A percentile compares a stretch with the other conserved stretches of the same genome.
Conservation (phyloP, 2,888 invertebrate genomes). For the Heliconius ismenius region DNA sequence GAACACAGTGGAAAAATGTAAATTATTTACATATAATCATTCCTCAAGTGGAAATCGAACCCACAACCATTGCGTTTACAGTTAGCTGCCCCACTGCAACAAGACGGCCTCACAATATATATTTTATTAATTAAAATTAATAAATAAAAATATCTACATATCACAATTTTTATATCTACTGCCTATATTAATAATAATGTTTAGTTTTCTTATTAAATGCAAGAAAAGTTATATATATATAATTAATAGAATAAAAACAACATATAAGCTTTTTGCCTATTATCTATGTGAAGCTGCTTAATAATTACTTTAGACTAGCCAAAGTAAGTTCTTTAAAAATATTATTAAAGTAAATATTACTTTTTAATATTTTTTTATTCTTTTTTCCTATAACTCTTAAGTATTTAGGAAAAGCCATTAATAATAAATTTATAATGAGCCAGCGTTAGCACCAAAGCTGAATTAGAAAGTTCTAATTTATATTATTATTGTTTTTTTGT, state of each 20-base stretch:
- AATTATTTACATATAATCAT: no score
- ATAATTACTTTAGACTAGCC: background rate
- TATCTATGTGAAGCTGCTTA: background rate
- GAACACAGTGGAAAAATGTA: no score
- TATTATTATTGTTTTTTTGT: background rate
- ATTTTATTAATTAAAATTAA: background rate
- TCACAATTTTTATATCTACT: background rate
- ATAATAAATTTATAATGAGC: background rate
- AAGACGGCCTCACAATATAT: background rate
- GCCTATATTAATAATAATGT: background rate
- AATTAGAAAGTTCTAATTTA: background rate
- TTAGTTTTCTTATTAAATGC: constrained; percentile 5
- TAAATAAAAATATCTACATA: background rate
- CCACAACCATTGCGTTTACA: no score
- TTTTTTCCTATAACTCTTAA: no score
- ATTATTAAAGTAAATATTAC: no score
- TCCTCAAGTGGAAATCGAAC: no score
- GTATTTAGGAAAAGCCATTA: no score
- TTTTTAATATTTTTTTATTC: no score
- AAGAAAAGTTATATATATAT: background rate
- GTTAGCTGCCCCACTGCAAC: no score
- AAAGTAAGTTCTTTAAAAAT: background rate
- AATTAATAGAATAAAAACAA: background rate
- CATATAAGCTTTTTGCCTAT: background rate
- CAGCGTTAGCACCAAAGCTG: background rate